Percentiles rank a stretch among this genome's conserved stretches.
phyloP scores from a whole-genome alignment of 2,113 vertebrate genomes.

The Aepyceros melampus region DNA sequence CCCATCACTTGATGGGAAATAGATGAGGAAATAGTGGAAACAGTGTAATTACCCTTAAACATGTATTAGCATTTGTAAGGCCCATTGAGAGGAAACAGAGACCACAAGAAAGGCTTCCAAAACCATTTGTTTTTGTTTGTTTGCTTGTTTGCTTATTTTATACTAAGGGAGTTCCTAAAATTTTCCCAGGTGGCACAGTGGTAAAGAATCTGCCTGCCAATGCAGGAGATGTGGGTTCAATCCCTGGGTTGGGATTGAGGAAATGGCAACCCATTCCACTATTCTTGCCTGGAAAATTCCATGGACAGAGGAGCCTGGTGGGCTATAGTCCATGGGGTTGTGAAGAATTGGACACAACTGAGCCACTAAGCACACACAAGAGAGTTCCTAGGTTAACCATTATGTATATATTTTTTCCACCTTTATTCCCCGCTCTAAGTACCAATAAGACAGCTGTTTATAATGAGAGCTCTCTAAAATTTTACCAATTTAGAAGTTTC shows the following conservation, averaged over 20 bases:
- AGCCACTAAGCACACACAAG: fast-evolving
- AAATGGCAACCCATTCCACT: not conserved
- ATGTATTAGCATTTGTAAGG: not conserved
- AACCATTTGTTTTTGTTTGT: not conserved
- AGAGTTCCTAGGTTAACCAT: not conserved
- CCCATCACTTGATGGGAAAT: too few relatives aligned
- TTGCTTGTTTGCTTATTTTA: not conserved
- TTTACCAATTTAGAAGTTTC: not conserved
- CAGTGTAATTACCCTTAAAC: not conserved
- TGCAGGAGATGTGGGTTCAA: too few relatives aligned
- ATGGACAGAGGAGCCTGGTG: not conserved
- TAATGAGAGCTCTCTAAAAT: not conserved
- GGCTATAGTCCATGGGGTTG: not conserved
- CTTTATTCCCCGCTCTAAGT: not conserved
- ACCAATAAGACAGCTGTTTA: not conserved
- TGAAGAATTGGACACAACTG: not conserved
- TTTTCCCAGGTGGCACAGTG: not conserved
- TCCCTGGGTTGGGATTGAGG: not conserved
- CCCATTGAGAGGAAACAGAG: not conserved
- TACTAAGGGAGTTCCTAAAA: not conserved
- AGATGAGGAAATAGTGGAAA: too few relatives aligned
- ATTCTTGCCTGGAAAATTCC: not conserved
- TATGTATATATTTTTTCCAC: not conserved
- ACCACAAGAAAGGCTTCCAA: not conserved
- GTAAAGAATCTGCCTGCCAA: too few relatives aligned